Evolutionary conservation across 2,113 vertebrate genomes (phyloP).

Genomic region (Equus przewalskii): DNA sequence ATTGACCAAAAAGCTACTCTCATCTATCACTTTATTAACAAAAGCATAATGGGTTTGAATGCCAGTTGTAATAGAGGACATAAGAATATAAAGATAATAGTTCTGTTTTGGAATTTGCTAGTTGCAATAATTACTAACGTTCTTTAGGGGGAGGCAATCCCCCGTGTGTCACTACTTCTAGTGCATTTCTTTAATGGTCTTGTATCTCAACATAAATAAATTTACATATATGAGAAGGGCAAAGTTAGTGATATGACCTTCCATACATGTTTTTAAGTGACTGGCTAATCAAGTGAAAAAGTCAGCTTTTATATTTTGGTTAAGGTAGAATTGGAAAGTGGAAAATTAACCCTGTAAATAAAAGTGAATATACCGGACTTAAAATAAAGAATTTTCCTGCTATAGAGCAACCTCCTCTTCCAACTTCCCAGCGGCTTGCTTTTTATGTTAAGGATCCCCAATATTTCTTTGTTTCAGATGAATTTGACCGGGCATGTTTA

Average conservation of each 20-base stretch:
- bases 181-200: conserved; percentile 62
- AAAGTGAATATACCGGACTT: conserved; percentile 31
- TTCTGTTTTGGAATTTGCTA: conserved; percentile 66
- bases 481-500: conserved; percentile 28
- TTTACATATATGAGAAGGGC: conserved; percentile 3
- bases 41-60: conserved; percentile 39
- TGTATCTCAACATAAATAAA: not conserved
- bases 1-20: conserved; percentile 50
- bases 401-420: not conserved
- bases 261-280: conserved; percentile 20
- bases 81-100: conserved; percentile 39
- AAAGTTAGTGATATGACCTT: not conserved
- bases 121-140: conserved; percentile 83
- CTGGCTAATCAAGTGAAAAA: conserved; percentile 25
- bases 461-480: conserved; percentile 53
- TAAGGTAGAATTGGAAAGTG: conserved; percentile 22
- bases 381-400: conserved; percentile 19
- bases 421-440: not conserved
- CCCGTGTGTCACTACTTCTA: conserved; percentile 65
- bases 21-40: conserved; percentile 38
- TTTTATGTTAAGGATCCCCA: conserved; percentile 23
- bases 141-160: conserved; percentile 85
- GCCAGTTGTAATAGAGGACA: not conserved
- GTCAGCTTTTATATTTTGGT: conserved; percentile 45
- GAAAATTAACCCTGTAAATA: conserved; percentile 55